Base-by-base conservation (phyloP, 2,888 invertebrate species). In the Melikaiella ostensackeni region DNA sequence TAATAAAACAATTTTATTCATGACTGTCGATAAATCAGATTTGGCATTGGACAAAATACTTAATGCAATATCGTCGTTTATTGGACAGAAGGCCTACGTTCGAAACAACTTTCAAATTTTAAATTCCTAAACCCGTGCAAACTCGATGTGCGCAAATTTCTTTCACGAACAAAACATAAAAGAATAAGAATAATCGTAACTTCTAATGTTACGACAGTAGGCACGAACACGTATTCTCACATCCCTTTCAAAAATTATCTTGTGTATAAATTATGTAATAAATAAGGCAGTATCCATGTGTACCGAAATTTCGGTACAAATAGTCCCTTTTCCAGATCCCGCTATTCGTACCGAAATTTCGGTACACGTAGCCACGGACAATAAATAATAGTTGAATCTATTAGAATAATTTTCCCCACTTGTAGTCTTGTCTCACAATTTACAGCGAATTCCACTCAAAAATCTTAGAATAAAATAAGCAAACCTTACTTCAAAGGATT, bases 311-410 rank as follows among this genome's bases (percentile, higher is more conserved):
- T 30, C 30, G 30, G 4, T 2, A 2, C 2, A 4, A 30, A 30
- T 30, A 30, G 30, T 30, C 30, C 4, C 2, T 30, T 30, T 4
- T 30, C 4, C 30, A 30, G 30, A 4, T 30, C 30, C 30, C 2
- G 30, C 30, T 30, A 30, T 30, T 30, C 30, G 4, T 30, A 30
- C 30, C 30, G 30, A 30, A 30, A 30, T 30, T 30, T 30, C 30
- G 30, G 30, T 30, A 30, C 30, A 30, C 30, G 4, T 30, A 30
- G 30, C 4, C 30, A 30, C 30, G 30, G 30, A 2, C 30, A 30
- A 30, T 30, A 30, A 75, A 78, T 78, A 78, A 75, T 75, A 55
- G 50, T 63, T 63, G 61, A 73, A 33, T 76, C 74, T 80, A 80
- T 76, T 66, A 77, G 70, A 80, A 80, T 80, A 76, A 62, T 77